Base-by-base conservation (phyloP, 2,888 invertebrate genomes). In the Priocnemis perturbator region DNA sequence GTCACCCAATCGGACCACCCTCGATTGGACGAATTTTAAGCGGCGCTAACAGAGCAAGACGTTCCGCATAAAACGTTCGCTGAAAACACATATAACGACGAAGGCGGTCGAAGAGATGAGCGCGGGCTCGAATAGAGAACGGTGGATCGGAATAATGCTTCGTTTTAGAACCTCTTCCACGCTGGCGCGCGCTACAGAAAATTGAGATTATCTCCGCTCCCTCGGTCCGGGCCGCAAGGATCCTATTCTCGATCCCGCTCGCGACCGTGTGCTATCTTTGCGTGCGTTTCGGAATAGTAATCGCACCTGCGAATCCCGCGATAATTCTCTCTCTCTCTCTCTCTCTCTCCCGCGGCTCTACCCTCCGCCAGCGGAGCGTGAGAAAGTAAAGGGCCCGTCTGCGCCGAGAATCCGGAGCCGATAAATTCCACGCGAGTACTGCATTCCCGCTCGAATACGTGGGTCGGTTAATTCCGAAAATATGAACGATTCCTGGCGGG, bases 251-350 rank as follows among this genome's bases (percentile, higher is more conserved):
- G 3, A 37, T 17, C 50, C n/a, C 17, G n/a, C 17, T 50, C 19
- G 37, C 30, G n/a, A 57, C 19, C 57, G 59, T 48, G 71, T 64
- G 59, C 66, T 75, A 76, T 74, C 66, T 73, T 66, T 21, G 45
- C 65, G 52, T 60, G 66, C 69, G 65, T 67, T 74, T 74, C 60
- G 70, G 68, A 62, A 74, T 77, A 48, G 68, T 67, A 77, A 77
- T 79, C 67, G 75, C 60, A 58, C 37, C 64, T 60, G 57, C 53
- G 61, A 70, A 69, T 64, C 60, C 56, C 52, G 30, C 58, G 68
- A 77, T 74, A 63, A 71, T 62, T 71, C 62, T 45, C 20, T 59
- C 44, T 53, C 61, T 57, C 37, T 50, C 19, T 23, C 53, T 30
- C 61, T 61, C 58, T 60, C 65, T 56, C 60, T 58, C 47, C 45